Evolutionary conservation across 2,113 vertebrate genomes (phyloP).

Genomic region (Anhinga rufa): DNA sequence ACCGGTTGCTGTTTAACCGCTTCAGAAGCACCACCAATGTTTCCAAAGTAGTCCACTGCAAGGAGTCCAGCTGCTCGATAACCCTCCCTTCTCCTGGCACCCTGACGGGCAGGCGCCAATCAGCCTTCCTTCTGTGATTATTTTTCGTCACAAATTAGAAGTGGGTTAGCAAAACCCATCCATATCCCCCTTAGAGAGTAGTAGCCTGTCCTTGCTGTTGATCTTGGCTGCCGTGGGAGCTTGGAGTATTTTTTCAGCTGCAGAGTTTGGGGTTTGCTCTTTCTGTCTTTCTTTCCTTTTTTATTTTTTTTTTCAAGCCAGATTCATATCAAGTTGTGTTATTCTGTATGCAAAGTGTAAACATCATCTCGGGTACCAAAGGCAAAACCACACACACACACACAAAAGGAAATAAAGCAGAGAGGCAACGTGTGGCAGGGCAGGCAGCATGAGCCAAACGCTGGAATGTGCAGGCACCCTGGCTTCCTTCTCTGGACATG

Average conservation of each 20-base stretch:
- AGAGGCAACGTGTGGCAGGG: background rate
- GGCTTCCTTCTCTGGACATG: background rate
- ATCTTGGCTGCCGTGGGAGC: conserved; percentile 4
- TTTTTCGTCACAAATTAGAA: background rate
- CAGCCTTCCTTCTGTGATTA: background rate
- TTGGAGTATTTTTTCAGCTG: conserved; percentile 60
- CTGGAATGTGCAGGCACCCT: background rate
- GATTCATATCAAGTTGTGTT: background rate
- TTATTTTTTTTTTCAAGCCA: background rate
- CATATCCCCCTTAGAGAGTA: background rate
- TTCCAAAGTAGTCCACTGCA: background rate
- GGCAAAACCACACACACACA: background rate
- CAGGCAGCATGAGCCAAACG: background rate
- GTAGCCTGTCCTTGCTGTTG: conserved; percentile 6
- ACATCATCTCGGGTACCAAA: background rate
- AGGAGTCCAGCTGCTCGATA: background rate
- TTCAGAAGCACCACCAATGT: background rate
- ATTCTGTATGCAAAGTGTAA: background rate
- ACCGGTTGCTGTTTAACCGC: background rate
- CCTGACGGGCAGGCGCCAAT: background rate
- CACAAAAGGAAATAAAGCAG: background rate
- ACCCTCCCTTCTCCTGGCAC: background rate
- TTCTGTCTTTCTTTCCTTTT: background rate
- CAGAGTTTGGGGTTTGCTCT: background rate
- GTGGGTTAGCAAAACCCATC: background rate